Evolutionary conservation across 2,113 vertebrate species (phyloP).

Genomic region (Ciconia stormi): DNA sequence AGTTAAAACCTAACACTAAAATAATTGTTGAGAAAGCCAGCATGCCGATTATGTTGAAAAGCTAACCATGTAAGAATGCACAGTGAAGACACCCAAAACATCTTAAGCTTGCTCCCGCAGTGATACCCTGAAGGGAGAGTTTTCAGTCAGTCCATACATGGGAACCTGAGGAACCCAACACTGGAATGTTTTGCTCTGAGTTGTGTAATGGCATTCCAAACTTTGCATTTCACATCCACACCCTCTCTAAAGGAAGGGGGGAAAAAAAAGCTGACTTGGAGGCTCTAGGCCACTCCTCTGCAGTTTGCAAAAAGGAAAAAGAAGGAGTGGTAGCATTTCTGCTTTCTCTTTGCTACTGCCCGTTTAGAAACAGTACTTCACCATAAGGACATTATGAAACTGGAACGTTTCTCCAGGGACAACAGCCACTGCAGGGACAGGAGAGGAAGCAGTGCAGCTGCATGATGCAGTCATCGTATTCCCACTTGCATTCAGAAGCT

Average conservation of each 20-base stretch:
- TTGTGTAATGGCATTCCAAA: slow-evolving; percentile 6
- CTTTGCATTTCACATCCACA: slow-evolving; percentile 10
- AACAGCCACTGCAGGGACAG: not conserved
- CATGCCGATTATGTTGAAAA: not conserved
- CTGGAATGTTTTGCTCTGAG: not conserved
- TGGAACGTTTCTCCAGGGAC: not conserved
- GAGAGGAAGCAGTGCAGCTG: not conserved
- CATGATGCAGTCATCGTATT: not conserved
- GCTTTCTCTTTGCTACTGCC: not conserved
- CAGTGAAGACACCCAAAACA: not conserved
- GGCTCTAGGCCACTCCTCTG: not conserved
- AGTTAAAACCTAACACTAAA: not conserved
- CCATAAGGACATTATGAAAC: not conserved
- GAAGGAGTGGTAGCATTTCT: not conserved
- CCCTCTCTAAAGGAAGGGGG: not conserved
- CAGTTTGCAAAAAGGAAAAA: not conserved
- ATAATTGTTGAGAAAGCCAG: not conserved
- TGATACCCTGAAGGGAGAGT: not conserved
- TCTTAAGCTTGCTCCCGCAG: not conserved
- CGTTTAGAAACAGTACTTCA: not conserved
- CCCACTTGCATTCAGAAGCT: not conserved
- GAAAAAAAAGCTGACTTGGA: not conserved
- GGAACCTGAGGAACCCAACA: slow-evolving; percentile 3
- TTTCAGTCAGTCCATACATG: not conserved
- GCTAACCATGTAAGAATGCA: not conserved